These are phyloP conservation scores for Oryzaephilus surinamensis DNA, from an alignment of 1,140 invertebrate genomes.

Conservation along the genomic window DNA sequence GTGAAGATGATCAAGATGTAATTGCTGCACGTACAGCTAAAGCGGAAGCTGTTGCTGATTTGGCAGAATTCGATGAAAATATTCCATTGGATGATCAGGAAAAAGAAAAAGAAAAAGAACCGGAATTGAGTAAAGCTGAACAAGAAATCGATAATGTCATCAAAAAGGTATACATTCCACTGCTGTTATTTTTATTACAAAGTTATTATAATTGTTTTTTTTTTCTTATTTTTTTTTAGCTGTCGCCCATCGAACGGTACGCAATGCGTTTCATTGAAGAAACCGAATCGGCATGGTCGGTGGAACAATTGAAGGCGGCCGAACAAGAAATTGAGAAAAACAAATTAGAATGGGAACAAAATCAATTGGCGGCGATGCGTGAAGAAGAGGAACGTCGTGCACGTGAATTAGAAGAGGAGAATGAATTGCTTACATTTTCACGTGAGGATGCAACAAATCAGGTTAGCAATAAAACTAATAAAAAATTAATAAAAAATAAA, in stretches of 20 bases:
- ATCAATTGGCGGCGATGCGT: constrained; percentile 60
- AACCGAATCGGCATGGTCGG: constrained; percentile 72
- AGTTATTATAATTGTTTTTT: constrained; percentile 1
- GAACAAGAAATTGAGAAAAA: constrained; percentile 84
- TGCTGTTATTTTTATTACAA: background rate
- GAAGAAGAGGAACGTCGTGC: constrained; percentile 62
- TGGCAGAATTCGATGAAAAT: constrained; percentile 94
- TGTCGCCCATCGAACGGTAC: constrained; percentile 85
- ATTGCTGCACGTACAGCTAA: constrained; percentile 80
- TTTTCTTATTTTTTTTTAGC: constrained; percentile 41
- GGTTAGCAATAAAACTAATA: constrained; percentile 52
- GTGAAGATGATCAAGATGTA: constrained; percentile 91
- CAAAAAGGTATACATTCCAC: constrained; percentile 52
- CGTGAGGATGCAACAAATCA: constrained; percentile 67
- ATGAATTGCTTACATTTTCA: constrained; percentile 56
- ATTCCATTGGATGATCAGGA: constrained; percentile 77
- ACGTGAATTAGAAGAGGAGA: constrained; percentile 47
- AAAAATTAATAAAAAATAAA: constrained; percentile 21
- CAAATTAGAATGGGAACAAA: constrained; percentile 90
- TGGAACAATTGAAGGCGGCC: constrained; percentile 75
- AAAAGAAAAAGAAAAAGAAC: constrained; percentile 38
- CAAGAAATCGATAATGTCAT: constrained; percentile 71
- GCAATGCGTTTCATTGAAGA: constrained; percentile 87
- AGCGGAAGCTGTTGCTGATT: constrained; percentile 85
- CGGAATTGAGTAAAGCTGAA: constrained; percentile 70